Base-by-base conservation (phyloP, 2,888 invertebrate genomes). In the Diploptera punctata region DNA sequence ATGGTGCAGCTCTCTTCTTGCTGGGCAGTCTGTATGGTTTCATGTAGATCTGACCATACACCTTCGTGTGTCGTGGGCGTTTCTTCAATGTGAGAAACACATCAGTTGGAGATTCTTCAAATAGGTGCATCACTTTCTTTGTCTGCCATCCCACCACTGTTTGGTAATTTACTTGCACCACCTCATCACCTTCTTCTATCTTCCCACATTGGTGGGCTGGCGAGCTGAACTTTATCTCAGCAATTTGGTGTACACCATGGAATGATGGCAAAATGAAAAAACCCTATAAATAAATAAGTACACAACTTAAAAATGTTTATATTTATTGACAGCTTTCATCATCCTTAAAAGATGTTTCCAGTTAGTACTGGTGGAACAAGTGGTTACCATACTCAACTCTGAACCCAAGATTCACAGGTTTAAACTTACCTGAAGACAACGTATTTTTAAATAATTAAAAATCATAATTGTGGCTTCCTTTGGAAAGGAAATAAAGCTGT, bases 121-220 rank as follows among this genome's bases (percentile, higher is more conserved):
- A 86, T 70, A 91, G 85, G 74, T 91, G 87, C 77, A 93, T 85
- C 29, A 95, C 90, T 76, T 92, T 92, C 79, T 92, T 91, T 70
- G 91, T 86, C 78, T 92, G 91, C 94, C 95, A 95, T 1, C 94
- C 94, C 54, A 75, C 75, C 26, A 88, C 87, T 52, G 87, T 87
- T 78, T 88, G 87, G 77, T 87, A 86, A 80, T 87, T 87, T 77
- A 94, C 94, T 87, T 97, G 95, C 52, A 98, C 93, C 78, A 99
- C 94, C 86, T 99, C 98, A 84, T 99, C 98, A 0, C 98, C 98
- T 78, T 93, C 93, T 83, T 97, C 97, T 79, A 99, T 92, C 84
- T 94, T 95, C 1, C 94, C 94, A 77, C 94, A 94, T 43, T 93
- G 90, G 84, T 97, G 96, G 49, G 98, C 97, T 1, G 97, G 95